Percentiles rank a stretch among this genome's conserved stretches.
These are phyloP conservation scores for Melipona bicolor DNA, from an alignment of 2,888 invertebrate genomes.

Conservation along the genomic window DNA sequence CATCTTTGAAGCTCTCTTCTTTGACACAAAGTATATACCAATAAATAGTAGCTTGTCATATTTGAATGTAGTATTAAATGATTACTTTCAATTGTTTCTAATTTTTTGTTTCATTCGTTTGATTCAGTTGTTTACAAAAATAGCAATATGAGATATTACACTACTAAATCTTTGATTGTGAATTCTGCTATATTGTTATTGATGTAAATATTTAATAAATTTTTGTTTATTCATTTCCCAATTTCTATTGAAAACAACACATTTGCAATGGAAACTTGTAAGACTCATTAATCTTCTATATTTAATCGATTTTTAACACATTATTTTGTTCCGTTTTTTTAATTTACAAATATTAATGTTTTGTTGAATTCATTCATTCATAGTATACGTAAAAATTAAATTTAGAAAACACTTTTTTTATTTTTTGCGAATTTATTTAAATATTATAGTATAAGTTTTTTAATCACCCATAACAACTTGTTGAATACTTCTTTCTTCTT, in stretches of 20 bases:
- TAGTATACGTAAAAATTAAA: conserved; percentile 4
- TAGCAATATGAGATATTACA: conserved; percentile 10
- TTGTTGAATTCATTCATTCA: neutral
- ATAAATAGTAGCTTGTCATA: conserved; percentile 19
- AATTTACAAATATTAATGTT: neutral
- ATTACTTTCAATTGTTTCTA: conserved; percentile 13
- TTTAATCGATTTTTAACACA: neutral
- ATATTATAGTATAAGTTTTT: conserved; percentile 60
- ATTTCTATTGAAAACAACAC: conserved; percentile 5
- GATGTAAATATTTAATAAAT: conserved; percentile 17
- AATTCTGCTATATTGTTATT: conserved; percentile 19
- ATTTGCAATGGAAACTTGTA: conserved; percentile 17
- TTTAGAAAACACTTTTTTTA: conserved; percentile 2
- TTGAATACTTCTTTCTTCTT: conserved; percentile 78
- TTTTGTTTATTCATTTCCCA: conserved; percentile 32
- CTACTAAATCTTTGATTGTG: conserved; percentile 15
- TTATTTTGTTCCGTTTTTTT: neutral
- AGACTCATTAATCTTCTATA: conserved; percentile 6
- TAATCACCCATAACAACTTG: conserved; percentile 80
- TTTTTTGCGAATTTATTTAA: conserved; percentile 47
- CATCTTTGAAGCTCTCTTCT: neutral
- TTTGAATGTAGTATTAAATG: conserved; percentile 16
- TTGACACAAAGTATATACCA: conserved; percentile 4
- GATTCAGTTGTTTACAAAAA: conserved; percentile 18
- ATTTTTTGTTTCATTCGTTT: conserved; percentile 14